Evolutionary conservation across 37 sponge, comb jelly and placozoan species (phyloP), one percentile per base, ranked within the genome.

Genomic region (Geodia barretti): DNA sequence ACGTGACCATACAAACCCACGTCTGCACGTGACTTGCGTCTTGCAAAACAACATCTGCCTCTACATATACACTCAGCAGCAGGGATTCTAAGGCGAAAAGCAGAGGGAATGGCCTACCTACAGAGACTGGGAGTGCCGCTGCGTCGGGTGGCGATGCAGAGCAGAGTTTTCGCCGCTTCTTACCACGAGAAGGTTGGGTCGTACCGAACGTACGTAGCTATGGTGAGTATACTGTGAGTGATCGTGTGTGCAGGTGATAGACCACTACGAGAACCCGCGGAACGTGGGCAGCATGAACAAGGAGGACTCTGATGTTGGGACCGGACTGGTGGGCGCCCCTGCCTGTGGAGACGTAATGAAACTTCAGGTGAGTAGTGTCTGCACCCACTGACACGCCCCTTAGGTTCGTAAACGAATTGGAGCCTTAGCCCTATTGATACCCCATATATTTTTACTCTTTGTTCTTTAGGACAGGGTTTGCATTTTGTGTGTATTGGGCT

Each of bases 301-400:
- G 75, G 72, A 67, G 29, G 91, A 93, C 36, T 34, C 30, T 36
- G 75, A 74, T 60, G 98, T 97, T 21, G 98, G 98, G 20, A 97
- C 98, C 3, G 98, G 98, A 0, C 73, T 97, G 64, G 98, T 97
- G 4, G 98, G 98, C 1, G 98, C 98, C 23, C 98, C 98, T 20
- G 98, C 98, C 23, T 95, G 98, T 77, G 98, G 98, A 7, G 96
- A 98, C 76, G 98, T 98, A 68, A 98, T 98, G 98, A 98, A 98
- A 74, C 76, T 98, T 0, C 95, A 97, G 92, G 92, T 91, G 42
- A 19, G 66, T 24, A 4, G 3, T 29, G 39, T 38, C 30, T 30
- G 4, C 25, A 72, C 23, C 54, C 61, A 32, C 54, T 47, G 14
- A 14, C 54, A 47, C 54, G 7, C 11, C 14, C 7, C 14, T 17